A percentile compares a stretch with the other conserved stretches of the same genome.
Conservation (phyloP, 2,113 vertebrate species). For the Sorex fumeus region DNA sequence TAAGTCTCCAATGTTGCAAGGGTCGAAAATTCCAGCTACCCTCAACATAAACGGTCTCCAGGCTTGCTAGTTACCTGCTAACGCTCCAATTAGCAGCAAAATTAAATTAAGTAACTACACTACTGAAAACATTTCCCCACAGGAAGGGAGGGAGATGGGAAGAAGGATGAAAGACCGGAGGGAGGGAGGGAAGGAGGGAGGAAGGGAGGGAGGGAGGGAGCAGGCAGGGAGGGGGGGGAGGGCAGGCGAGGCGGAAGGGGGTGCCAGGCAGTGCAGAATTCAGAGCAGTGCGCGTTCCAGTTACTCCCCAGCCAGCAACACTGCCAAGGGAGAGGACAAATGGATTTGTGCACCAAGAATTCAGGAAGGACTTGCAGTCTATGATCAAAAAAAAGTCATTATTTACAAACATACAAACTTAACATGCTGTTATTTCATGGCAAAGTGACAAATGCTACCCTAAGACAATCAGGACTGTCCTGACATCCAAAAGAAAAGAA, state of each 20-base stretch:
- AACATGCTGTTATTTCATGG: background rate
- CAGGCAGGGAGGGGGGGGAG: background rate
- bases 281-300: background rate
- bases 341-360: background rate
- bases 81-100: conserved; percentile 63
- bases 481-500: background rate
- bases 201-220: background rate
- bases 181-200: background rate
- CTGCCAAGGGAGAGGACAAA: background rate
- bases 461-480: conserved; percentile 38
- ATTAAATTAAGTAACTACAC: conserved; percentile 48
- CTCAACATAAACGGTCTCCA: background rate
- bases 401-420: conserved; percentile 15
- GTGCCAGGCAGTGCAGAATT: background rate
- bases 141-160: background rate
- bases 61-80: background rate
- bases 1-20: background rate
- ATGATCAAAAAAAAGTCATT: rapidly evolving
- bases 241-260: too few relatives aligned
- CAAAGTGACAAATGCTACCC: conserved; percentile 65
- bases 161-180: too few relatives aligned
- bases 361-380: conserved; percentile 11
- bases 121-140: conserved; percentile 40
- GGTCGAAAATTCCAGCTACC: conserved; percentile 28
- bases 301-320: background rate